Base-by-base conservation (phyloP, 2,888 invertebrate species). In the Boloria selene region DNA sequence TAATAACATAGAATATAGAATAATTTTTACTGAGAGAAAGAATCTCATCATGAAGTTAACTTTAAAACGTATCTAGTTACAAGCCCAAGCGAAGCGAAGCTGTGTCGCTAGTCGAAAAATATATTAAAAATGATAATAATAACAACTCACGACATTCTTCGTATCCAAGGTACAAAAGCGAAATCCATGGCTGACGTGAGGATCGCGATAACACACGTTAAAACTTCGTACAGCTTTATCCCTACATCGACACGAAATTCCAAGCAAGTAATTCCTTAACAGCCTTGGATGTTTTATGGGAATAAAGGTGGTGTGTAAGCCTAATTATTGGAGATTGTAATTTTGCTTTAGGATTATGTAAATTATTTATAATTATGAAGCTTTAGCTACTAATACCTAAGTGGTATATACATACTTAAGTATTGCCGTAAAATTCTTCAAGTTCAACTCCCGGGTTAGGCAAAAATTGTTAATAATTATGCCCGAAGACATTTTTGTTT, bases 221-320 rank as follows among this genome's bases (percentile, higher is more conserved):
- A 74, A 76, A 75, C 74, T 75, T 73, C 73, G 73, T 71, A 68
- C 69, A 63, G 64, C 64, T 73, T 75, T 75, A 74, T 74, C 74
- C 73, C 61, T 65, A 69, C 66, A 75, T 73, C 73, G 67, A 74
- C 73, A 72, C 71, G 69, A 69, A 77, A 67, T 69, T 64, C 70
- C 63, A 62, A 62, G 53, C 65, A 61, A 67, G 67, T 31, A 47
- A 69, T 67, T 69, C 70, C 63, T 63, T 69, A 61, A 71, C 69
- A 69, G 61, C 63, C 64, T 71, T 69, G 59, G 60, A 64, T 61
- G 58, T 69, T 67, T 72, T 69, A 69, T 67, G 70, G 65, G 64
- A 67, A 63, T 38, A 65, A 51, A 61, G 67, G 66, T 65, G 65
- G 70, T 58, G 62, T 61, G 65, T 65, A 64, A 70, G 59, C 62